Evolutionary conservation across 2,113 vertebrate species (phyloP).

Genomic region (Neodon shergylaensis): DNA sequence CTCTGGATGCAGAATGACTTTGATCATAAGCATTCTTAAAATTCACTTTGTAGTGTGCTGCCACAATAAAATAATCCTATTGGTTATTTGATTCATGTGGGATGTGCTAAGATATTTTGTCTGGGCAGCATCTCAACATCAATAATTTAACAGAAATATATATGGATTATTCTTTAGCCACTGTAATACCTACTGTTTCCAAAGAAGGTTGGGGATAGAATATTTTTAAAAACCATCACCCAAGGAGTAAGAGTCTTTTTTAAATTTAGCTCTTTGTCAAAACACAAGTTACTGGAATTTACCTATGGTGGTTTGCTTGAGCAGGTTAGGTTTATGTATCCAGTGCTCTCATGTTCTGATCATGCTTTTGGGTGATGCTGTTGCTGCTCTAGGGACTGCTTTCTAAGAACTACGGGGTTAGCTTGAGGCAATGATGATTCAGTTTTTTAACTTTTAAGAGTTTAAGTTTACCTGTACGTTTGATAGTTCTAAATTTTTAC

Average conservation of each 20-base stretch:
- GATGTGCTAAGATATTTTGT: not conserved
- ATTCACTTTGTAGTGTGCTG: not conserved
- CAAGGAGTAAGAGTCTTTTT: not conserved
- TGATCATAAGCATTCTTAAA: not conserved
- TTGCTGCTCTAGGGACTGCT: not conserved
- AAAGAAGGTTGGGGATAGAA: not conserved
- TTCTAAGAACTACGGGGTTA: not conserved
- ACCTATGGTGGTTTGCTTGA: not conserved
- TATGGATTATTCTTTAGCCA: not conserved
- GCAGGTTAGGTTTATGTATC: rapidly evolving
- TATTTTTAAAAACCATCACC: not conserved
- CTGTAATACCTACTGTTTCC: not conserved
- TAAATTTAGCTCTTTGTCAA: not conserved
- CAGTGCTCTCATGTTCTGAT: not conserved
- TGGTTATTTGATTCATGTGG: not conserved
- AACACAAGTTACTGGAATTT: not conserved
- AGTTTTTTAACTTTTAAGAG: not conserved
- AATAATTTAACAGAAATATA: not conserved
- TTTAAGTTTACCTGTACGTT: not conserved
- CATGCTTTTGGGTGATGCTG: not conserved
- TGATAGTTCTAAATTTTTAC: conserved; percentile 7
- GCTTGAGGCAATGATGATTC: not conserved
- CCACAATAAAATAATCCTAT: not conserved
- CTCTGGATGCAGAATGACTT: not conserved
- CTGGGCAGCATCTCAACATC: not conserved